A percentile compares a stretch with the other conserved stretches of the same genome.
Evolutionary conservation across 2,113 vertebrate species (phyloP).

Genomic region (Nerophis ophidion): DNA sequence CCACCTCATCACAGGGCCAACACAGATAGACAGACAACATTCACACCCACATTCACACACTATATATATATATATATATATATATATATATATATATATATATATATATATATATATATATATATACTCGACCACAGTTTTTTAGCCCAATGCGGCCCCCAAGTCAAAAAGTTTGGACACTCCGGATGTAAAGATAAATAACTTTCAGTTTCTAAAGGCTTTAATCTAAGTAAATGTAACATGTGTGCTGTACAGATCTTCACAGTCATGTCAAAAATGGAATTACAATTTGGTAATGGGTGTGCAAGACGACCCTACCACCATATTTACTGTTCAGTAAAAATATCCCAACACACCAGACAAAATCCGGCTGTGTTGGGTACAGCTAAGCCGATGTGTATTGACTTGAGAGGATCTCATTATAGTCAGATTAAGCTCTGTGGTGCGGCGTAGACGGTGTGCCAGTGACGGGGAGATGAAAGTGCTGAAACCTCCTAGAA

Average conservation of each 20-base stretch:
- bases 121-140: too few species aligned
- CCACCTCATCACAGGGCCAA: too few species aligned
- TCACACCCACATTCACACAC: too few species aligned
- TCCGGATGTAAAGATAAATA: too few species aligned
- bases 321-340: background rate
- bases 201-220: background rate
- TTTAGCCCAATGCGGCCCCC: too few species aligned
- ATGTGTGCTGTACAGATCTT: background rate
- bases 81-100: too few species aligned
- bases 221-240: background rate
- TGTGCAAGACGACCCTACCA: background rate
- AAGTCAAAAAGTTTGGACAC: too few species aligned
- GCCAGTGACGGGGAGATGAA: slow-evolving; percentile 20
- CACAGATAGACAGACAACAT: too few species aligned
- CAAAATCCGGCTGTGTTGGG: slow-evolving; percentile 17
- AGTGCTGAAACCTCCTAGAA: slow-evolving; percentile 20
- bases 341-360: slow-evolving; percentile 4
- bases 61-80: too few species aligned
- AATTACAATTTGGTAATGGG: background rate
- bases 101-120: too few species aligned
- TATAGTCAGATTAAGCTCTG: slow-evolving; percentile 42
- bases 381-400: slow-evolving; percentile 29
- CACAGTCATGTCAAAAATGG: background rate
- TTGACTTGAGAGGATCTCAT: slow-evolving; percentile 40
- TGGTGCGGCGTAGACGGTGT: slow-evolving; percentile 1